These are phyloP conservation scores for Diachasma alloeum DNA, from an alignment of 1,140 invertebrate genomes.

Conservation along the genomic window DNA sequence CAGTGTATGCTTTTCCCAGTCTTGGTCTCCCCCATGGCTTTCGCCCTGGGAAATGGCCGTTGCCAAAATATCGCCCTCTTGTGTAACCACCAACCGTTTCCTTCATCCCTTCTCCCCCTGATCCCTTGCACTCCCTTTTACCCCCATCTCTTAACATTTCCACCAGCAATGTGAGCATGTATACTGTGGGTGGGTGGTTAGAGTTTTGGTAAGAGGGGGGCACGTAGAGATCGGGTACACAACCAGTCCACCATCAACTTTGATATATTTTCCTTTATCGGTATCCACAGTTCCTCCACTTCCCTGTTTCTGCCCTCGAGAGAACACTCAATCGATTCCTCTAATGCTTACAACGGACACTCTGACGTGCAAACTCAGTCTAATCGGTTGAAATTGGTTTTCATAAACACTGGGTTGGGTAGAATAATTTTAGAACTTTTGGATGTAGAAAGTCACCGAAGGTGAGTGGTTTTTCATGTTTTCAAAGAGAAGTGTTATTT, in stretches of 20 bases:
- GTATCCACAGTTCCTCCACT: background rate
- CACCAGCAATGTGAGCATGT: background rate
- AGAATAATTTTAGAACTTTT: background rate
- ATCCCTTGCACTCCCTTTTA: background rate
- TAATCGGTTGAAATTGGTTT: slow-evolving; percentile 1
- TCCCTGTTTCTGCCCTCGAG: background rate
- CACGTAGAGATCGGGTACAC: slow-evolving; percentile 27
- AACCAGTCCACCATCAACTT: slow-evolving; percentile 24
- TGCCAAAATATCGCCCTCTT: slow-evolving; percentile 28
- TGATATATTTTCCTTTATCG: slow-evolving; percentile 33
- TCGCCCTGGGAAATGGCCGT: slow-evolving; percentile 21
- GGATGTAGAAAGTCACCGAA: background rate
- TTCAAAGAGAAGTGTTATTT: too few relatives aligned
- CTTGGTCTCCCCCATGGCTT: slow-evolving; percentile 1
- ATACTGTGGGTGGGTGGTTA: background rate
- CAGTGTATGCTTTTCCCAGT: slow-evolving; percentile 16
- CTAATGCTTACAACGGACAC: slow-evolving; percentile 13
- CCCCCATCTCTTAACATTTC: background rate
- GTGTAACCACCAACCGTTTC: slow-evolving; percentile 20
- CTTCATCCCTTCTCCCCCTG: background rate
- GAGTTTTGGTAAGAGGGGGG: background rate
- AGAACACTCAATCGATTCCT: slow-evolving; percentile 25
- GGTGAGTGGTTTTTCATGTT: too few relatives aligned
- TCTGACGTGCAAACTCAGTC: background rate
- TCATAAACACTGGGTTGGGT: background rate